Conservation (phyloP, 2,888 invertebrate species). For the Papilio protenor region DNA sequence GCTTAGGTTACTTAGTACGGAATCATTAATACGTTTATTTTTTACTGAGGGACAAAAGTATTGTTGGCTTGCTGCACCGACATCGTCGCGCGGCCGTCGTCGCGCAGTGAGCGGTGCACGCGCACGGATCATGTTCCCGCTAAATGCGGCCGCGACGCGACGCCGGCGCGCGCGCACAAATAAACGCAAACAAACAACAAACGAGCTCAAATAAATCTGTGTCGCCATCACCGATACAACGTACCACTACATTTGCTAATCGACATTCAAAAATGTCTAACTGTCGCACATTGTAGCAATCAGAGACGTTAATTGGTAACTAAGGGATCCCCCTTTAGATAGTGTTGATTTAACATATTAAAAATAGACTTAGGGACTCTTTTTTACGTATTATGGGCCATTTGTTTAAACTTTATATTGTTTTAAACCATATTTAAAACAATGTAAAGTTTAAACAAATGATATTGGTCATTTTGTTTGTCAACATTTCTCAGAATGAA, state of each 20-base stretch:
- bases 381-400: too few species aligned
- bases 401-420: too few species aligned
- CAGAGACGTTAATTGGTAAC: neutral
- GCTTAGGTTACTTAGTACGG: neutral
- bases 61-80: constrained; percentile 67
- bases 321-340: neutral
- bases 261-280: neutral
- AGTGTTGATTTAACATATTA: neutral
- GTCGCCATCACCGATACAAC: constrained; percentile 30
- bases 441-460: neutral
- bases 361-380: neutral
- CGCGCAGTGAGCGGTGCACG: constrained; percentile 54
- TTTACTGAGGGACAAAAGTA: constrained; percentile 39
- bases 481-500: neutral
- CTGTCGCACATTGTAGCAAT: neutral
- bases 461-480: neutral
- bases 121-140: constrained; percentile 75
- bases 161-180: constrained; percentile 69
- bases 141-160: constrained; percentile 68
- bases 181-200: constrained; percentile 72
- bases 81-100: constrained; percentile 50
- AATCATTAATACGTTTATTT: neutral
- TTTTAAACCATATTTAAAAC: neutral
- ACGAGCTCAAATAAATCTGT: constrained; percentile 45
- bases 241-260: neutral